Evolutionary conservation across 2,888 invertebrate species (phyloP).

Genomic region (Asteroscopus sphinx): DNA sequence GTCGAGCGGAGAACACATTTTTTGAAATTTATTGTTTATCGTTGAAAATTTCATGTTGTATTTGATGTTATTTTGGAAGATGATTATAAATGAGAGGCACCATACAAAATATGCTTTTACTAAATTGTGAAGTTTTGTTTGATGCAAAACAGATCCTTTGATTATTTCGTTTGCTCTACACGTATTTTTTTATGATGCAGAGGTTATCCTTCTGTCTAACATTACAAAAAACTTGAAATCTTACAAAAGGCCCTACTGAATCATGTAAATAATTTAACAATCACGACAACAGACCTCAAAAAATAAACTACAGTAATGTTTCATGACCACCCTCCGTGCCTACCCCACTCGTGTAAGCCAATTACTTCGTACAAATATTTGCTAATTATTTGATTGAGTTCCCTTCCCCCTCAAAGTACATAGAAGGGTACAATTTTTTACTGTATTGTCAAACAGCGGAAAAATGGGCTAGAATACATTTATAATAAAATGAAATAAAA

Average conservation of each 20-base stretch:
- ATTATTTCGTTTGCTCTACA: no score
- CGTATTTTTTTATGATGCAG: not conserved
- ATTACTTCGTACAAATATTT: slow-evolving; percentile 76
- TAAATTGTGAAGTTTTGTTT: no score
- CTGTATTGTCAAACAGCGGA: slow-evolving; percentile 32
- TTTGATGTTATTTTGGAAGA: no score
- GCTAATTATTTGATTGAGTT: slow-evolving; percentile 78
- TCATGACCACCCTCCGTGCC: slow-evolving; percentile 53
- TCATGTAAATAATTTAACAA: slow-evolving; percentile 15
- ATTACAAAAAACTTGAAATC: not conserved
- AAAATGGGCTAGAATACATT: slow-evolving; percentile 26
- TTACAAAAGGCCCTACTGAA: not conserved
- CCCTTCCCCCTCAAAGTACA: slow-evolving; percentile 28
- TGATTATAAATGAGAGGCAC: no score
- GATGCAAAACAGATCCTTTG: no score
- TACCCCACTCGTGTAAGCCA: slow-evolving; percentile 62
- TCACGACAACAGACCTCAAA: slow-evolving; percentile 15
- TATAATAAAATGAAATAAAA: slow-evolving; percentile 38
- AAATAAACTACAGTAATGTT: slow-evolving; percentile 50
- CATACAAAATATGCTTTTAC: no score
- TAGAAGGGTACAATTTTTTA: slow-evolving; percentile 32
- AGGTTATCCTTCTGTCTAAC: not conserved
- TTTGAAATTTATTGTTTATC: no score
- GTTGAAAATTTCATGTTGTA: no score
- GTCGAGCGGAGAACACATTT: no score